Evolutionary conservation across 1,140 invertebrate genomes (phyloP).

Genomic region (Eurosta solidaginis): DNA sequence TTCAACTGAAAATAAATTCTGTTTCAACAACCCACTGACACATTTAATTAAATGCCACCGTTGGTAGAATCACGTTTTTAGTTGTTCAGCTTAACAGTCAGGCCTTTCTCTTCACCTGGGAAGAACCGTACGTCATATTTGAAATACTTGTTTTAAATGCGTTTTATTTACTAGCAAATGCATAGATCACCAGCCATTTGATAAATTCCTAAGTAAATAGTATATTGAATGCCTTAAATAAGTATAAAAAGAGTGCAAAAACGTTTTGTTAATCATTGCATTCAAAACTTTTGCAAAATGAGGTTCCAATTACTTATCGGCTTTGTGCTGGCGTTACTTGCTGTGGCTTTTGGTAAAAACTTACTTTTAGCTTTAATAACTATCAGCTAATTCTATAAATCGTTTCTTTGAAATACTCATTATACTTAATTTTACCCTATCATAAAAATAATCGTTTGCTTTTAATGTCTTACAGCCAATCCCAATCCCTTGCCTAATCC

Average conservation of each 20-base stretch:
- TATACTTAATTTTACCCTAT: too few relatives aligned
- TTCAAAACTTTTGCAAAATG: neutral
- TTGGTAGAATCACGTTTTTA: too few relatives aligned
- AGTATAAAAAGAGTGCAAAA: neutral
- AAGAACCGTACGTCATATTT: neutral
- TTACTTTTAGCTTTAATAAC: too few relatives aligned
- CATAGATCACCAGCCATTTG: neutral
- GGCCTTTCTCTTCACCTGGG: too few relatives aligned
- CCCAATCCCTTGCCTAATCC: slow-evolving; percentile 15
- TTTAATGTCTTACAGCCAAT: neutral
- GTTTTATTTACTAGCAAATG: neutral
- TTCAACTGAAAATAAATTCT: neutral
- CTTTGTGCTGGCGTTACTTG: slow-evolving; percentile 8
- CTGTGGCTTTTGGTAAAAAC: slow-evolving; percentile 13
- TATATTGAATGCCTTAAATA: neutral
- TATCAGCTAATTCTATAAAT: too few relatives aligned
- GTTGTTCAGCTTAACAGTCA: too few relatives aligned
- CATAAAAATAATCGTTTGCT: too few relatives aligned
- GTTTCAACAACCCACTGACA: too few relatives aligned
- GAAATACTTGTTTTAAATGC: slow-evolving; percentile 16
- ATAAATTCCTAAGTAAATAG: neutral
- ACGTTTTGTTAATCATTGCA: neutral
- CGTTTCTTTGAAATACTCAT: too few relatives aligned
- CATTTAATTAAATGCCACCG: too few relatives aligned
- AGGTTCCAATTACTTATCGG: slow-evolving; percentile 18